These are phyloP conservation scores for Macrosiphum euphorbiae DNA, from an alignment of 2,888 invertebrate genomes.

Conservation along the genomic window DNA sequence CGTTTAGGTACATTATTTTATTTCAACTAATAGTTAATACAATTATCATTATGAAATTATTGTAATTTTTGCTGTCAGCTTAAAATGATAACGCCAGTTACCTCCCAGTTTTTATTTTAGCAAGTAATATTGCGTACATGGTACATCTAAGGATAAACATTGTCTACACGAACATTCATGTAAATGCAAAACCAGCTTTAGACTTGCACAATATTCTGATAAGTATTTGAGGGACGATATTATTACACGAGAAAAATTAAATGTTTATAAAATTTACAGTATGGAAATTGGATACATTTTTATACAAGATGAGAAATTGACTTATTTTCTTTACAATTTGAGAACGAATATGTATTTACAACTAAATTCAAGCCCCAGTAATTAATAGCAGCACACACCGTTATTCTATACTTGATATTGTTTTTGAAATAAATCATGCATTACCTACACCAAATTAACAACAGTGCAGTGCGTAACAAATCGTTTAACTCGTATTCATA, in stretches of 20 bases:
- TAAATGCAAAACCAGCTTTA: background rate
- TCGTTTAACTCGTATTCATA: background rate
- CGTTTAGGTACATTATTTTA: background rate
- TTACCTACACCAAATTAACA: conserved; percentile 30
- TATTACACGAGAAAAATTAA: background rate
- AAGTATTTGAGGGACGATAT: background rate
- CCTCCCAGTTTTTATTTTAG: background rate
- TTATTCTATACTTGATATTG: conserved; percentile 5
- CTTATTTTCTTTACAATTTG: conserved; percentile 17
- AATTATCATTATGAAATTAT: background rate
- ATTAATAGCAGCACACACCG: conserved; percentile 13
- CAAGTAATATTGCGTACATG: background rate
- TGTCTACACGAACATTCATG: background rate
- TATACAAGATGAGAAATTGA: background rate
- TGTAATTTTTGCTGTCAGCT: background rate
- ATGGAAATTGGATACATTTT: background rate
- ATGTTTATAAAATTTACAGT: background rate
- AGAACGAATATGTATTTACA: background rate
- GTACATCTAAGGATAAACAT: background rate
- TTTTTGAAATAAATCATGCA: conserved; percentile 10
- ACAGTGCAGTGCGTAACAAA: conserved; percentile 10
- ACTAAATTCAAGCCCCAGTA: background rate
- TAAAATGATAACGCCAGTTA: background rate
- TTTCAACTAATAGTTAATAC: background rate
- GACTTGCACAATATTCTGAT: background rate